Conservation (phyloP, 2,888 invertebrate genomes). For the Lepas anatifera region DNA sequence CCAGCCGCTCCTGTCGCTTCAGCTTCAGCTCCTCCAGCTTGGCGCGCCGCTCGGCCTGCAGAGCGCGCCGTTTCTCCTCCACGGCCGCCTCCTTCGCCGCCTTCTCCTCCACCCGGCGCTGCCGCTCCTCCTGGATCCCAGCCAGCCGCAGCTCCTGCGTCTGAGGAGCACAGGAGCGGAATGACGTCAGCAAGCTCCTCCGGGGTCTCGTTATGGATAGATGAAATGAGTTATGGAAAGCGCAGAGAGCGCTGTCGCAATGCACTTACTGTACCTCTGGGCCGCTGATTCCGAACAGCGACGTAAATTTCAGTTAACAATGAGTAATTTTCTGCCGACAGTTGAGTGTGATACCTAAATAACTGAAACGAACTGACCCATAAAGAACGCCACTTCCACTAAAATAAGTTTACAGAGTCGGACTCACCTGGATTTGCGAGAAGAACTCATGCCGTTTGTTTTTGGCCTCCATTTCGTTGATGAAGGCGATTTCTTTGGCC, state of each 20-base stretch:
- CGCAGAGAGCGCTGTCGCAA: too few species aligned
- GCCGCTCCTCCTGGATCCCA: slow-evolving; percentile 71
- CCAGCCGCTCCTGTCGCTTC: slow-evolving; percentile 61
- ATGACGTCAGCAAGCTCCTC: too few species aligned
- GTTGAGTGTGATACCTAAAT: too few species aligned
- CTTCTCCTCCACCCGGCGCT: slow-evolving; percentile 86
- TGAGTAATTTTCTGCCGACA: too few species aligned
- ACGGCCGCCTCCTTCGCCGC: slow-evolving; percentile 89
- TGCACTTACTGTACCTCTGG: too few species aligned
- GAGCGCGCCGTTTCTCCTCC: slow-evolving; percentile 67
- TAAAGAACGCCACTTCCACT: too few species aligned
- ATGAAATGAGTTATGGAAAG: too few species aligned
- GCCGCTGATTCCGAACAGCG: too few species aligned
- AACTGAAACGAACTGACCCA: too few species aligned
- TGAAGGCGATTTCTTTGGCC: slow-evolving; percentile 92
- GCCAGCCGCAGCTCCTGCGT: slow-evolving; percentile 42
- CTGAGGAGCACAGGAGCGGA: slow-evolving; percentile 29
- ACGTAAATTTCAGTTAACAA: too few species aligned
- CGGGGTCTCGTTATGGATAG: too few species aligned
- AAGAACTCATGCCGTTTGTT: slow-evolving; percentile 85
- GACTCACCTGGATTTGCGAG: slow-evolving; percentile 60
- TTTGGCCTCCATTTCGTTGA: slow-evolving; percentile 88
- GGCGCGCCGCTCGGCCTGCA: slow-evolving; percentile 65
- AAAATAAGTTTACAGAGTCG: too few species aligned
- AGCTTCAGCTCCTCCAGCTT: slow-evolving; percentile 62